Evolutionary conservation across 2,888 invertebrate genomes (phyloP).

Genomic region (Tipula vernalis): DNA sequence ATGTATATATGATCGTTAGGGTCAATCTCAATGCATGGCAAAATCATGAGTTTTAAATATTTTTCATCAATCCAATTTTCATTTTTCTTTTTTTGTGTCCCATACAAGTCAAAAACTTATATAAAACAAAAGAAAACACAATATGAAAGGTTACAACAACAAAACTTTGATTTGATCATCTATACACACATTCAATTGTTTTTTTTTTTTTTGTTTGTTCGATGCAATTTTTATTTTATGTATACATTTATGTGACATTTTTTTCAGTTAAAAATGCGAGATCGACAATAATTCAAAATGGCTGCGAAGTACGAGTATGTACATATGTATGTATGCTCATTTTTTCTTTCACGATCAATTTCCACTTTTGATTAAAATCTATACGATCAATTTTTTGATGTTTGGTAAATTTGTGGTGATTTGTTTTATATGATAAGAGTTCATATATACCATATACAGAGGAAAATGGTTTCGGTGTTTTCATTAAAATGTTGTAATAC

Average conservation of each 20-base stretch:
- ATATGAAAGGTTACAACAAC: neutral
- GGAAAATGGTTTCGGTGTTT: neutral
- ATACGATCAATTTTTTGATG: neutral
- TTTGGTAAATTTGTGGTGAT: neutral
- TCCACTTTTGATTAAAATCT: neutral
- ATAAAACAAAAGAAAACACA: neutral
- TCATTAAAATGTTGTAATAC: neutral
- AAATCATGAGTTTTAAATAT: neutral
- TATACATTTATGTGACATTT: neutral
- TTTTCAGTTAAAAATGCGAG: neutral
- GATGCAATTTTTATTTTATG: neutral
- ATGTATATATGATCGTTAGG: neutral
- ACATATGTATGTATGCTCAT: neutral
- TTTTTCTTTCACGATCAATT: neutral
- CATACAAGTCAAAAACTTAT: neutral
- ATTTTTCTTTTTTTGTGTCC: neutral
- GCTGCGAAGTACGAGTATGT: neutral
- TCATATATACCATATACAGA: neutral
- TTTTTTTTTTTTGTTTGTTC: neutral
- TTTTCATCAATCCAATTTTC: neutral
- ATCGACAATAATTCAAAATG: conserved; percentile 4
- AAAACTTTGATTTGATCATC: neutral
- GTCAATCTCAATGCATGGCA: neutral
- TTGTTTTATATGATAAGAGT: neutral
- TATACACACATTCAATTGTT: neutral